Conservation (phyloP, 2,113 vertebrate genomes). For the Phaethornis superciliosus region DNA sequence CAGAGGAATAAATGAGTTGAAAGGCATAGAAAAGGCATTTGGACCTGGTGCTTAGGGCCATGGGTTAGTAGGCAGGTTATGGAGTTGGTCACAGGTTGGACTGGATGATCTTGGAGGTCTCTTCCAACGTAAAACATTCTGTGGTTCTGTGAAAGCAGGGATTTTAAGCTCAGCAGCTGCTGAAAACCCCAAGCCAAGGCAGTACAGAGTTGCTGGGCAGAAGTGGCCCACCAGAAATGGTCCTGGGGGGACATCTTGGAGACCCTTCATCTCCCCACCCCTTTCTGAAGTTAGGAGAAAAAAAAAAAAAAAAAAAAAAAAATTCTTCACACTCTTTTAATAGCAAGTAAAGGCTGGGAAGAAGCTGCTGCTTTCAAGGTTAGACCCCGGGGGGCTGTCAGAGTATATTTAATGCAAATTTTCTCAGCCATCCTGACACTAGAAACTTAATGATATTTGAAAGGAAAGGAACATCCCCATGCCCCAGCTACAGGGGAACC, state of each 20-base stretch:
- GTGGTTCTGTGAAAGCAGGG: not conserved
- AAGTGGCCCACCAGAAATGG: not conserved
- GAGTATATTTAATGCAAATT: not conserved
- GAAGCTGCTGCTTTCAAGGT: not conserved
- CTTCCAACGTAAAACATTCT: too few species aligned
- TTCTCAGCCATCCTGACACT: not conserved
- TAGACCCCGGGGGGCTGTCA: not conserved
- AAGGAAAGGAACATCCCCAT: not conserved
- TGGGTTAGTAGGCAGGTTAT: too few species aligned
- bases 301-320: not conserved
- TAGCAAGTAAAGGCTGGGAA: not conserved
- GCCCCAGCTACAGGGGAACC: not conserved
- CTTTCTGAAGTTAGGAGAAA: not conserved
- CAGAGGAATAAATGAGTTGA: not conserved
- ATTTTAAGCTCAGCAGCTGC: not conserved
- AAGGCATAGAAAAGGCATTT: too few species aligned
- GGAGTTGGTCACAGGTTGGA: too few species aligned
- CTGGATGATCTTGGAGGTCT: too few species aligned
- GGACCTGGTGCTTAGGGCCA: too few species aligned
- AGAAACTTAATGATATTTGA: not conserved
- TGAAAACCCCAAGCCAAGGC: not conserved
- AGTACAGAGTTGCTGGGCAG: not conserved
- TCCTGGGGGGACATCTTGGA: not conserved
- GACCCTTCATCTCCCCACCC: not conserved
- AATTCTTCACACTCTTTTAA: not conserved